These are phyloP conservation scores for Conus canariensis DNA, from an alignment of 2,888 invertebrate species.

Conservation along the genomic window DNA sequence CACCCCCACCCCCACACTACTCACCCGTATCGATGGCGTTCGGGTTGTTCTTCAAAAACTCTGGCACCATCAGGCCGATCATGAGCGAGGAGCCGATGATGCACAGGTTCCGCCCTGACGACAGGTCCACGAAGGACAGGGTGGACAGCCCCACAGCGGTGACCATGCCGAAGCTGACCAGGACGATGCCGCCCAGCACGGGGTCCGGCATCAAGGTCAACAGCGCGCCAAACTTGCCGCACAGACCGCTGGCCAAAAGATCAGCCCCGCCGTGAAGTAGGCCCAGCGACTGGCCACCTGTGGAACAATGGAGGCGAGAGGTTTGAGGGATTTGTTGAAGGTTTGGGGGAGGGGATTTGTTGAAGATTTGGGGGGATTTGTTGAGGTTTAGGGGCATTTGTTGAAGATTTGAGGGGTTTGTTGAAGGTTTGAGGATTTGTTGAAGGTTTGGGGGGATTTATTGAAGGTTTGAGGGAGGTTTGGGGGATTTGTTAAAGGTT, in stretches of 20 bases:
- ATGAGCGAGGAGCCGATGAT: conserved; percentile 93
- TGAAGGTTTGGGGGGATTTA: too few relatives aligned
- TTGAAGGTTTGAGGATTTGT: too few relatives aligned
- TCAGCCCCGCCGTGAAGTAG: conserved; percentile 75
- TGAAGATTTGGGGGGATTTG: too few relatives aligned
- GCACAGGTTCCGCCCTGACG: conserved; percentile 90
- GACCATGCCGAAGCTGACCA: conserved; percentile 77
- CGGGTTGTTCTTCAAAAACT: conserved; percentile 62
- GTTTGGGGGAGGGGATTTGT: too few relatives aligned
- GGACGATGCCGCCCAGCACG: conserved; percentile 78
- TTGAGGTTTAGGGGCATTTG: too few relatives aligned
- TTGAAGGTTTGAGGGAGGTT: too few relatives aligned
- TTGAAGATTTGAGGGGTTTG: too few relatives aligned
- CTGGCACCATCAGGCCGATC: conserved; percentile 85
- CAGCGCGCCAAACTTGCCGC: conserved; percentile 80
- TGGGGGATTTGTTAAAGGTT: too few relatives aligned
- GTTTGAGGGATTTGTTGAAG: too few relatives aligned
- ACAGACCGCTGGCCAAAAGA: conserved; percentile 78
- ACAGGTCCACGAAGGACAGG: conserved; percentile 84
- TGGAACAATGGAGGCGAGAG: too few relatives aligned
- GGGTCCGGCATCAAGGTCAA: conserved; percentile 80
- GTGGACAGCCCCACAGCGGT: conserved; percentile 72
- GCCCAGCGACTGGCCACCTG: too few relatives aligned
- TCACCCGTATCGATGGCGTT: conserved; percentile 69
- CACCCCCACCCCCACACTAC: too few relatives aligned